Conservation (phyloP, 2,797 vertebrate genomes). For the Gymnodraco acuticeps region DNA sequence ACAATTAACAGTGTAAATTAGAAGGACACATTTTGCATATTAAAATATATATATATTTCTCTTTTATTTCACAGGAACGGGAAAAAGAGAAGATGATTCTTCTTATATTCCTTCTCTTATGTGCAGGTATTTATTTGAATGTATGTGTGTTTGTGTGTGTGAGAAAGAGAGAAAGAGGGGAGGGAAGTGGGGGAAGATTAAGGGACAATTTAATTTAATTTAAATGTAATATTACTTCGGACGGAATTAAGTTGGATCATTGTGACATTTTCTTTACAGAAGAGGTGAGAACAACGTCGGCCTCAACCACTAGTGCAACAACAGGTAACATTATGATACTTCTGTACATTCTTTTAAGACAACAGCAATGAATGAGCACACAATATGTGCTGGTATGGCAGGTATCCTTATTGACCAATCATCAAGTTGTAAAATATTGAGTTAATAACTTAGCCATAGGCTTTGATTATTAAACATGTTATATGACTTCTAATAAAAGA, state of each 20-base stretch:
- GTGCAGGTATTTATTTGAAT: constrained; percentile 61
- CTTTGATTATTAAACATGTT: neutral
- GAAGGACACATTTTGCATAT: neutral
- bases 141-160: no score
- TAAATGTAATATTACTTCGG: neutral
- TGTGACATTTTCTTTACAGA: constrained; percentile 42
- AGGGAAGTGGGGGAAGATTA: neutral
- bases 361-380: neutral
- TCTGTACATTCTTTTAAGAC: neutral
- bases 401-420: neutral
- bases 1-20: neutral
- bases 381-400: neutral
- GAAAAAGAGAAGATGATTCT: constrained; percentile 43
- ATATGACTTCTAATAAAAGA: neutral
- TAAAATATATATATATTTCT: constrained; percentile 2
- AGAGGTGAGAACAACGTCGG: constrained; percentile 26
- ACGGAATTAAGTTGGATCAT: neutral
- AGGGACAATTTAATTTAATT: neutral
- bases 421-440: neutral
- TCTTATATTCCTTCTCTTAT: constrained; percentile 39
- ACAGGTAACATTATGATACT: constrained; percentile 46
- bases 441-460: neutral
- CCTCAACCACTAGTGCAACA: neutral
- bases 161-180: neutral
- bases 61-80: constrained; percentile 44